Evolutionary conservation across 2,113 vertebrate species (phyloP).

Genomic region (Oriolus oriolus): DNA sequence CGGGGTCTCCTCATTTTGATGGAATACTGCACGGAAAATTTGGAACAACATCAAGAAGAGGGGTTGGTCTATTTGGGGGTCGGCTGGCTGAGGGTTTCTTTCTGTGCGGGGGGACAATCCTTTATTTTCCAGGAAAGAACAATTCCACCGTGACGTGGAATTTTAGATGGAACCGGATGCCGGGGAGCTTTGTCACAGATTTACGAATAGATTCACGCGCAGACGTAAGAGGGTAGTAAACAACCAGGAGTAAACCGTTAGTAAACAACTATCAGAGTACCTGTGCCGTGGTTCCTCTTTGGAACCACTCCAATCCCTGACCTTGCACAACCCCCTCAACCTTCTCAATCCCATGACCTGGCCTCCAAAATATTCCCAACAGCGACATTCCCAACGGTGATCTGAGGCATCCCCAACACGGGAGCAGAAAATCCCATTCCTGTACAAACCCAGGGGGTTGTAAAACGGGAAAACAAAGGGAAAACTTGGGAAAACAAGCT

Average conservation of each 20-base stretch:
- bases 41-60: accelerated
- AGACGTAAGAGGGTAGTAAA: background rate
- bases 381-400: background rate
- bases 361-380: background rate
- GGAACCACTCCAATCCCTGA: background rate
- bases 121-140: background rate
- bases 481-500: background rate
- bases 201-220: background rate
- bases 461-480: background rate
- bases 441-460: background rate
- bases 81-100: background rate
- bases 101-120: accelerated
- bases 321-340: background rate
- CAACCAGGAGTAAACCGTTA: background rate
- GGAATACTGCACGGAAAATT: background rate
- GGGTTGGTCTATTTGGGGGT: background rate
- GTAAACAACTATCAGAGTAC: background rate
- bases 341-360: background rate
- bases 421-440: background rate
- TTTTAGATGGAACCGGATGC: background rate
- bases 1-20: background rate
- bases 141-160: background rate
- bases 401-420: background rate
- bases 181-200: background rate
- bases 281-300: background rate